These are phyloP conservation scores for Ophraella communa DNA, from an alignment of 2,888 invertebrate genomes.

Conservation along the genomic window DNA sequence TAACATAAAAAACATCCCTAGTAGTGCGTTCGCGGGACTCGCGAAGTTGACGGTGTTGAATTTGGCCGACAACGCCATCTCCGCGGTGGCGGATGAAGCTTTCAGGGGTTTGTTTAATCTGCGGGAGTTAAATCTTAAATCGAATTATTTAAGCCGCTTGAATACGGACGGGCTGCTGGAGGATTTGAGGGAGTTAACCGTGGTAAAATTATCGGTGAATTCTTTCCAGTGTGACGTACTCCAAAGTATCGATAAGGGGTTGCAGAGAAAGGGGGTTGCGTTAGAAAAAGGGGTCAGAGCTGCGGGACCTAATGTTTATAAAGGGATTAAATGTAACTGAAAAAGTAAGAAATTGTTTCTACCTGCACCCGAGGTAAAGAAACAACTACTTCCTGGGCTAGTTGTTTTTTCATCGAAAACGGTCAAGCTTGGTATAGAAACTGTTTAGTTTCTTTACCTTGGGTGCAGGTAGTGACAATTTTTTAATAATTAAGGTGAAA, in stretches of 20 bases:
- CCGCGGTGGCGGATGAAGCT: slow-evolving; percentile 19
- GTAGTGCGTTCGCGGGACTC: slow-evolving; percentile 25
- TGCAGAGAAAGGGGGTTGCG: slow-evolving; percentile 25
- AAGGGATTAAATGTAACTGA: slow-evolving; percentile 28
- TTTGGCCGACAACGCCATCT: slow-evolving; percentile 32
- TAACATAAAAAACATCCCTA: slow-evolving; percentile 27
- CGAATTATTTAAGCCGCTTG: slow-evolving; percentile 34
- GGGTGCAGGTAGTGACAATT: no score
- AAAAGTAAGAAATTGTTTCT: slow-evolving; percentile 37
- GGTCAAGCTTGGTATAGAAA: no score
- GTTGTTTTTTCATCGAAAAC: no score
- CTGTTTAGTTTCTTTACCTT: no score
- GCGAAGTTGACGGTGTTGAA: slow-evolving; percentile 31
- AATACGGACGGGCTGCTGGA: slow-evolving; percentile 29
- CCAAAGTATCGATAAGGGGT: slow-evolving; percentile 21
- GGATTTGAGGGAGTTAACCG: slow-evolving; percentile 22
- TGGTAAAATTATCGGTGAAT: slow-evolving; percentile 32
- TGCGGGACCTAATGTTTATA: slow-evolving; percentile 17
- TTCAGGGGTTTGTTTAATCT: slow-evolving; percentile 28
- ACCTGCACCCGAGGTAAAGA: no score
- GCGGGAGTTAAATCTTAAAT: slow-evolving; percentile 34
- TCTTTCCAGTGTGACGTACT: slow-evolving; percentile 28
- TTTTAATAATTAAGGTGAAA: no score
- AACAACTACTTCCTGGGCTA: no score
- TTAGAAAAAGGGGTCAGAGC: slow-evolving; percentile 28